Conservation (phyloP, 1,140 invertebrate species). For the Drosophila truncata region DNA sequence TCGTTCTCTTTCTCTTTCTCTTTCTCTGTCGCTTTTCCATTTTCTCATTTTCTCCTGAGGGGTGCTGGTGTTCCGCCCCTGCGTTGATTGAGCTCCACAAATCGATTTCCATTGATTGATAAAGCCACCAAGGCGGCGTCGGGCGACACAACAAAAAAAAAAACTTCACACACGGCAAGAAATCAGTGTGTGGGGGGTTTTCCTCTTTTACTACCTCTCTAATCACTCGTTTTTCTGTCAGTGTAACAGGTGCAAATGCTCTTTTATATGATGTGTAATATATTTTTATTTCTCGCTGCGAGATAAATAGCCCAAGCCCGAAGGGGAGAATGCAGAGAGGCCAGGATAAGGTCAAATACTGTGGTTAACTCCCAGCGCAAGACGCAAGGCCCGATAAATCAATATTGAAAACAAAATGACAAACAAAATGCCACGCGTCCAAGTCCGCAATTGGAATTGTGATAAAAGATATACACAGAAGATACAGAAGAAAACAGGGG, state of each 20-base stretch:
- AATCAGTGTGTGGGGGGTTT: background rate
- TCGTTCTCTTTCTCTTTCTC: background rate
- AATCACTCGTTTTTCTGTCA: background rate
- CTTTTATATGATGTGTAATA: background rate
- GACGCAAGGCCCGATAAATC: slow-evolving; percentile 65
- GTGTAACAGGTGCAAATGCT: slow-evolving; percentile 22
- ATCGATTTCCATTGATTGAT: slow-evolving; percentile 81
- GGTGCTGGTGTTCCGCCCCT: slow-evolving; percentile 17
- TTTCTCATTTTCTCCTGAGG: slow-evolving; percentile 13
- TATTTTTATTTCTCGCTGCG: slow-evolving; percentile 8
- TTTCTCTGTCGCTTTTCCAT: background rate
- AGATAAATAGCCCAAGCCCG: slow-evolving; percentile 43
- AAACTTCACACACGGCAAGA: background rate
- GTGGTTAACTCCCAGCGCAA: slow-evolving; percentile 60
- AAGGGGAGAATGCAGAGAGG: background rate
- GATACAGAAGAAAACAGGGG: background rate
- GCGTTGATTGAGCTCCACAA: slow-evolving; percentile 62
- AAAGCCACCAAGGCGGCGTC: slow-evolving; percentile 50
- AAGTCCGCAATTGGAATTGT: slow-evolving; percentile 18
- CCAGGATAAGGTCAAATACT: slow-evolving; percentile 59
- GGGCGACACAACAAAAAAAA: slow-evolving; percentile 1
- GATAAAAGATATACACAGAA: slow-evolving; percentile 30
- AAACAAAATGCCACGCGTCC: slow-evolving; percentile 53
- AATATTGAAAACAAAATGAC: slow-evolving; percentile 61
- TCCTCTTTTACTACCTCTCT: background rate